Percentiles rank a stretch among this genome's conserved stretches.
These are phyloP conservation scores for Montipora capitata DNA, from an alignment of 92 coral and sea anemone species.

Conservation along the genomic window DNA sequence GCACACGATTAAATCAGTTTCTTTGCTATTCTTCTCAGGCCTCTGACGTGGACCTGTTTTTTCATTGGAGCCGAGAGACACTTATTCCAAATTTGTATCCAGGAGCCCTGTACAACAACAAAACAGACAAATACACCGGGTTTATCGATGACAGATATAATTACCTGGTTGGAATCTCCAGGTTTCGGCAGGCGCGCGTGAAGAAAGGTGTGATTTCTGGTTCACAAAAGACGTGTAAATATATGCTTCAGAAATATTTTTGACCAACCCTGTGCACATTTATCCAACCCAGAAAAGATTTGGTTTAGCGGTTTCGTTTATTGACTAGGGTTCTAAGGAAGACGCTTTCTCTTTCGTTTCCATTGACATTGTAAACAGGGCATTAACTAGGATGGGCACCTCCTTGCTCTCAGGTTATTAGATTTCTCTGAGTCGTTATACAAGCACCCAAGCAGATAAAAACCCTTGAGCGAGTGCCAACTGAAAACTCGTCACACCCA, in stretches of 20 bases:
- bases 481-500: too few relatives aligned
- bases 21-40: slow-evolving; percentile 58
- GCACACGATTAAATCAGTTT: neutral
- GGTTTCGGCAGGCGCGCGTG: slow-evolving; percentile 88
- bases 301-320: too few relatives aligned
- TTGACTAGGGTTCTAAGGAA: too few relatives aligned
- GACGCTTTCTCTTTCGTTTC: too few relatives aligned
- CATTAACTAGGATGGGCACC: too few relatives aligned
- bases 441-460: neutral
- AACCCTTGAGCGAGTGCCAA: too few relatives aligned
- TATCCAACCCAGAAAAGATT: too few relatives aligned
- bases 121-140: slow-evolving; percentile 78
- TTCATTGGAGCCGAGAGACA: slow-evolving; percentile 94
- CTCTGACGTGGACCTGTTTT: slow-evolving; percentile 79
- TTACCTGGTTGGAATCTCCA: slow-evolving; percentile 91
- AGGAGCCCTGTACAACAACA: slow-evolving; percentile 79
- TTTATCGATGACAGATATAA: slow-evolving; percentile 78
- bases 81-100: slow-evolving; percentile 81
- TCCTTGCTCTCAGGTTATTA: too few relatives aligned
- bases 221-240: neutral
- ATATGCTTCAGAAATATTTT: neutral
- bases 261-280: neutral
- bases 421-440: too few relatives aligned
- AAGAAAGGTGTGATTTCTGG: slow-evolving; percentile 47
- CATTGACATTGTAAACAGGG: too few relatives aligned